Percentiles rank a stretch among this genome's conserved stretches.
phyloP scores from a whole-genome alignment of 2,888 invertebrate species.

The Dryococelus australis region DNA sequence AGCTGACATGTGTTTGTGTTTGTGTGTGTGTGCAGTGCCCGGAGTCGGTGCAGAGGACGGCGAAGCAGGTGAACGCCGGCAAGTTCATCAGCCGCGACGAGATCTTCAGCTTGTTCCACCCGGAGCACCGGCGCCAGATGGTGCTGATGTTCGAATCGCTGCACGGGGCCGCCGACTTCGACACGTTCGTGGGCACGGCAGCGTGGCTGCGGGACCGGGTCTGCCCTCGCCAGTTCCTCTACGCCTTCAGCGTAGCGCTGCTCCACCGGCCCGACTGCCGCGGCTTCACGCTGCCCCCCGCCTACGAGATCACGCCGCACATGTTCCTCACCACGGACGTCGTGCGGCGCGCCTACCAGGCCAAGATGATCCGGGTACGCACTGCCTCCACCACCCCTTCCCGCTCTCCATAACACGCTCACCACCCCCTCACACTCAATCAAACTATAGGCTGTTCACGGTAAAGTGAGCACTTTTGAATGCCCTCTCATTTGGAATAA shows the following conservation, averaged over 20 bases:
- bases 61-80: constrained; percentile 43
- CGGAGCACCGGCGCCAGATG: constrained; percentile 46
- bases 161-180: constrained; percentile 46
- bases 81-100: constrained; percentile 40
- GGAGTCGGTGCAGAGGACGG: constrained; percentile 39
- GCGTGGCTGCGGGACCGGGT: constrained; percentile 48
- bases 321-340: constrained; percentile 52
- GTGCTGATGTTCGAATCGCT: constrained; percentile 48
- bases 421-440: too few relatives aligned
- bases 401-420: too few relatives aligned
- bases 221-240: constrained; percentile 53
- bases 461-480: too few relatives aligned
- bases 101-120: constrained; percentile 50
- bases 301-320: constrained; percentile 52
- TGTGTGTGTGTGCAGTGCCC: constrained; percentile 33
- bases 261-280: constrained; percentile 47
- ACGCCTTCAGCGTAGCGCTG: constrained; percentile 51
- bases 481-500: too few relatives aligned
- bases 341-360: constrained; percentile 50
- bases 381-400: too few relatives aligned
- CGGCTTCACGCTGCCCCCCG: constrained; percentile 50
- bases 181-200: constrained; percentile 48
- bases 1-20: too few relatives aligned
- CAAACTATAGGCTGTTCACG: too few relatives aligned
- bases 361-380: constrained; percentile 49